phyloP scores from a whole-genome alignment of 1,140 invertebrate species.

The Brachionus asplanchnoidis region DNA sequence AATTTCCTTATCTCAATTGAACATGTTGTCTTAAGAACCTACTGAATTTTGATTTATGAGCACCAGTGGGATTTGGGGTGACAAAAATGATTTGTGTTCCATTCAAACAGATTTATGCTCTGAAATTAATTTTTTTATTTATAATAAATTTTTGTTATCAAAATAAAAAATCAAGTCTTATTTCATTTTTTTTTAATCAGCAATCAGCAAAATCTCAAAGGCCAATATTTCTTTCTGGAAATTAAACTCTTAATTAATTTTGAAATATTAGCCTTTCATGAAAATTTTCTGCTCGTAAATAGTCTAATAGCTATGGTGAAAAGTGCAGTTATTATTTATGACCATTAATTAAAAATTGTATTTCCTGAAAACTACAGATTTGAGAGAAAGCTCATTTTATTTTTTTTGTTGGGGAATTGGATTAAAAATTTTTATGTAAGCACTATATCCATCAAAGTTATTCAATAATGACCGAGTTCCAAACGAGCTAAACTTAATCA shows the following conservation, averaged over 20 bases:
- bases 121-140: no score
- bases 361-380: neutral
- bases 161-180: neutral
- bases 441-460: neutral
- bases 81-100: neutral
- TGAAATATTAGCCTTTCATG: neutral
- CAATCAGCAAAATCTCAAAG: neutral
- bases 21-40: neutral
- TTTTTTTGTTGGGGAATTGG: neutral
- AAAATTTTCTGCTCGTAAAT: neutral
- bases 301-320: neutral
- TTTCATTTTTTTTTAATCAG: neutral
- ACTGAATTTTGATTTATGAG: neutral
- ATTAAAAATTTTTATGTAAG: neutral
- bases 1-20: neutral
- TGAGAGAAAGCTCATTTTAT: neutral
- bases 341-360: neutral
- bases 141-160: no score
- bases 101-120: no score
- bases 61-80: neutral
- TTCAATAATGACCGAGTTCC: neutral
- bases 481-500: neutral
- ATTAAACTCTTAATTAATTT: neutral
- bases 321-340: neutral
- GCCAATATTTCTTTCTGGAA: neutral